Evolutionary conservation across 2,888 invertebrate genomes (phyloP), one percentile per base, ranked within the genome.

Genomic region (Choristoneura rosaceana): DNA sequence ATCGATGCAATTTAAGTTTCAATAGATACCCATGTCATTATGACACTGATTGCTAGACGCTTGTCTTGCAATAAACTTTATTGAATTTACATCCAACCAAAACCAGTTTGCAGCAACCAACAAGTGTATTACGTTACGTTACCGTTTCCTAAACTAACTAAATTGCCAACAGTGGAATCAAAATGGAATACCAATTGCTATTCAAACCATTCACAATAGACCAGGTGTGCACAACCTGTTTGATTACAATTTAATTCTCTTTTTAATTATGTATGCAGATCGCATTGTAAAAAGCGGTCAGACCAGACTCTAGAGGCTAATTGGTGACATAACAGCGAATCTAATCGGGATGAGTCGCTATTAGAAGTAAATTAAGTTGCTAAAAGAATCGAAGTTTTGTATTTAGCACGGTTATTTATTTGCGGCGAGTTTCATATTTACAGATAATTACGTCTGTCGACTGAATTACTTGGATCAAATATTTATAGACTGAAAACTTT

Each of bases 171-270:
- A 17, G 38, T 68, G 14, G 65, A 41, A 62, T 38, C 58, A 47
- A 67, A 66, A 65, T 71, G 64, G 71, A 74, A 71, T 74, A 71
- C 68, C 68, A 68, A 74, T 71, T 60, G 60, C 68, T 50, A 70
- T 74, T 73, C 55, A 71, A 71, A 52, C 15, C 58, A 59, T 59
- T 61, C 66, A 73, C 74, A 70, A 70, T 74, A 25, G 61, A 5
- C 7, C 47, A 55, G 66, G 50, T 67, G 59, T 67, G 34, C 59
- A 43, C 73, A 73, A 74, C 74, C 52, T 62, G 47, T 33, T 43
- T 14, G 38, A 47, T 41, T 38, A 47, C 12, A 55, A 65, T 52
- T 43, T 47, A 33, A 50, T 25, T 55, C 55, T 55, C 17, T 25
- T 41, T 50, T 52, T 61, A 55, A 67, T 66, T 71, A 67, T 66